Evolutionary conservation across 1,140 invertebrate species (phyloP).

Genomic region (Drosophila pruinosa): DNA sequence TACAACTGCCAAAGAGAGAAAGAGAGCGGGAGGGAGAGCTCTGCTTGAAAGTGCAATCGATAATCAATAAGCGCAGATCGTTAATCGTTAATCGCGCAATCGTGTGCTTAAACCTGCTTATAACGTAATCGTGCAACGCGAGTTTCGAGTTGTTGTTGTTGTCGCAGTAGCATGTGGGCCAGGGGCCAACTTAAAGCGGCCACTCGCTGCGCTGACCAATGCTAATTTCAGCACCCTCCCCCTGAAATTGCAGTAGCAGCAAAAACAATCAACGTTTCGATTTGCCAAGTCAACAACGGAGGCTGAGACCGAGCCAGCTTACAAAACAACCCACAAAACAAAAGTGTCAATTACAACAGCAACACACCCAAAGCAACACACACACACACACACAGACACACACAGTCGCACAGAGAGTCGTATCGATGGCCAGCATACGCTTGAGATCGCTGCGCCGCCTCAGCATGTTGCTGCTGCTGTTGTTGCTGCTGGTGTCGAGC

Average conservation of each 20-base stretch:
- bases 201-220: slow-evolving; percentile 27
- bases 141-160: neutral
- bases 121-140: slow-evolving; percentile 11
- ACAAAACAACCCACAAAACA: slow-evolving; percentile 34
- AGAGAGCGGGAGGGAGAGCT: no score
- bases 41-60: neutral
- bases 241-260: neutral
- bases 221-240: slow-evolving; percentile 25
- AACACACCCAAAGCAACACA: slow-evolving; percentile 32
- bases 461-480: slow-evolving; percentile 44
- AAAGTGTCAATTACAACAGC: slow-evolving; percentile 50
- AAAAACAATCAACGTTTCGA: slow-evolving; percentile 44
- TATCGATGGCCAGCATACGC: slow-evolving; percentile 26
- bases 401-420: slow-evolving; percentile 8
- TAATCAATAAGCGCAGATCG: neutral
- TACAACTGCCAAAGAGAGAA: neutral
- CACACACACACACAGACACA: slow-evolving; percentile 4
- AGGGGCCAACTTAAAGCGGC: neutral
- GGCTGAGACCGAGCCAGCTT: neutral
- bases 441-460: slow-evolving; percentile 22
- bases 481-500: slow-evolving; percentile 48
- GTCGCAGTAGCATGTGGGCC: slow-evolving; percentile 18
- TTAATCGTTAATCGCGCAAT: slow-evolving; percentile 11
- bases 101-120: slow-evolving; percentile 18
- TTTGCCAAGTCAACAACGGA: slow-evolving; percentile 17